Evolutionary conservation across 2,113 vertebrate genomes (phyloP), one percentile per base, ranked within the genome.

Genomic region (Thamnaconus septentrionalis): DNA sequence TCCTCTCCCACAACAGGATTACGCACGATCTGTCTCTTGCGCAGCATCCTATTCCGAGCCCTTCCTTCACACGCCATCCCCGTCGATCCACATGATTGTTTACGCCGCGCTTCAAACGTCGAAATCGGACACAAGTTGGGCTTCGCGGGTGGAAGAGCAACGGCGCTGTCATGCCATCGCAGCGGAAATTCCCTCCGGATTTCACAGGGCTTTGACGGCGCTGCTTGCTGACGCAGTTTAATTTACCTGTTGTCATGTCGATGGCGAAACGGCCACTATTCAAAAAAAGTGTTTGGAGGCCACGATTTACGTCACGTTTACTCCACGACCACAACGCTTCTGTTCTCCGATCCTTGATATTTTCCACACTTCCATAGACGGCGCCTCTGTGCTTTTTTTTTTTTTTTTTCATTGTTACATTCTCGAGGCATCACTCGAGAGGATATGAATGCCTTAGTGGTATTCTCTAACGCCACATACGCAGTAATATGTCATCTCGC

Each of bases 161-260:
- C 62, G 18, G 41, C 52, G 54, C 5, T 54, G 66, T 56, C 62
- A 43, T 44, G 59, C 61, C 69, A 53, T 71, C 77, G 78, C 78
- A 71, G 86, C 69, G 78, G 79, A 87, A 88, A 89, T 85, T 85
- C 86, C 88, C 69, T 11, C 53, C 44, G 76, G 85, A 84, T 82
- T 82, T 55, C 61, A 53, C 72, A 73, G 62, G 74, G 76, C 56
- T 83, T 31, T 71, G 65, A 64, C 82, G 73, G 66, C 86, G 64
- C 76, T 64, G 73, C 73, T 56, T 75, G 86, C 88, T 93, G 92
- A 93, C 92, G 92, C 92, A 93, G 87, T 90, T 88, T 70, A 51
- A 84, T 90, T 90, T 90, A 90, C 84, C 83, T 88, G 85, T 87
- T 88, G 84, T 89, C 84, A 86, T 56, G 67, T 82, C 67, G 67